phyloP scores from a whole-genome alignment of 2,113 vertebrate species.

The Colinus virginianus region DNA sequence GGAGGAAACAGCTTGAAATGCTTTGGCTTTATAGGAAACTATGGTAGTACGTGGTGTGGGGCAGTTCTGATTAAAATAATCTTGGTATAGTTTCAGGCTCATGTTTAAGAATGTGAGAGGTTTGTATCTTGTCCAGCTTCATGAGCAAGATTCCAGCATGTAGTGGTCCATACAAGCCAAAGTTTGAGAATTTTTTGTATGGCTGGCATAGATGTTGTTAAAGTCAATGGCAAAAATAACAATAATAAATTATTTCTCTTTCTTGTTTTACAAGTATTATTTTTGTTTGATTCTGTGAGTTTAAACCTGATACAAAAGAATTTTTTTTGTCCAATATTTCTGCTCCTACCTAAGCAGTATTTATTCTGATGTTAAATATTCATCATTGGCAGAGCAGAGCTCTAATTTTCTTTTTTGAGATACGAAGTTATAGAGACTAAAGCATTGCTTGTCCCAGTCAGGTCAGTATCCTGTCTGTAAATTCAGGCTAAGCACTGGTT shows the following conservation, averaged over 20 bases:
- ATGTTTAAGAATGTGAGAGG: background rate
- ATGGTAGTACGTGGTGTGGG: fast-evolving
- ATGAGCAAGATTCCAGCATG: background rate
- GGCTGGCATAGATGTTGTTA: background rate
- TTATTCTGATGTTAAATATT: background rate
- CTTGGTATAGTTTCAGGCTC: background rate
- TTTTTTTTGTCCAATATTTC: background rate
- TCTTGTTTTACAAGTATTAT: background rate
- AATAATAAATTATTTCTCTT: background rate
- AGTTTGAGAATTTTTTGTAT: background rate
- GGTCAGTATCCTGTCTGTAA: background rate
- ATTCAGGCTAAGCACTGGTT: background rate
- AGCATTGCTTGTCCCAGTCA: background rate
- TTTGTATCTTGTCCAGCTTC: background rate
- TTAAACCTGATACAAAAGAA: background rate
- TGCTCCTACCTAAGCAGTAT: background rate
- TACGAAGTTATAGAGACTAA: fast-evolving
- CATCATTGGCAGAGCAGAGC: too few relatives aligned
- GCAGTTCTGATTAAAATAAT: background rate
- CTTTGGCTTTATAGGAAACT: background rate
- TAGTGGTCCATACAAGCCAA: background rate
- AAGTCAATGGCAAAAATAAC: background rate
- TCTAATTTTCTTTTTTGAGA: background rate
- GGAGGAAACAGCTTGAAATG: background rate
- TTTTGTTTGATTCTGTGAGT: background rate